Evolutionary conservation across 2,888 invertebrate species (phyloP).

Genomic region (Coenonympha glycerion): DNA sequence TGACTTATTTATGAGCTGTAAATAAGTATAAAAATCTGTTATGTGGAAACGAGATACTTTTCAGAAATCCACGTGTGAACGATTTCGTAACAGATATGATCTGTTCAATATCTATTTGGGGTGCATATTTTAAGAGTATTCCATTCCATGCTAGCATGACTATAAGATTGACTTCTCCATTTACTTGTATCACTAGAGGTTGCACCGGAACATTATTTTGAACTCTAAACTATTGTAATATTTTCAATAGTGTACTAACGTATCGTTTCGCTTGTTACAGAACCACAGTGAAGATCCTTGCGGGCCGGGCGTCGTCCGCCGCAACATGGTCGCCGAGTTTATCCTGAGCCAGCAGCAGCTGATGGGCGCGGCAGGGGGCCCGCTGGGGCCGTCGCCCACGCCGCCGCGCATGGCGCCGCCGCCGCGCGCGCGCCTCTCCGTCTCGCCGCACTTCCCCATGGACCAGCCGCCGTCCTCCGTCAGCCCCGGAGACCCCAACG

Average conservation of each 20-base stretch:
- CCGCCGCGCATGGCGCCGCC: conserved; percentile 55
- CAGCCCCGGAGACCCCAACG: conserved; percentile 47
- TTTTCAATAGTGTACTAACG: conserved; percentile 36
- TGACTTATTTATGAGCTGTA: conserved; percentile 58
- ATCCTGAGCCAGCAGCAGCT: conserved; percentile 82
- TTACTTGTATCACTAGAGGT: no score
- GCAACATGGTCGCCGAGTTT: conserved; percentile 92
- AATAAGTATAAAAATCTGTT: conserved; percentile 57
- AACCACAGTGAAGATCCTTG: conserved; percentile 66
- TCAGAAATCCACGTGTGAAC: no score
- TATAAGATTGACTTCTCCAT: no score
- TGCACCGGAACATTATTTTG: no score
- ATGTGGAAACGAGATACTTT: conserved; percentile 58
- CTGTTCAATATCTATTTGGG: no score
- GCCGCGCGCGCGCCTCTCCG: conserved; percentile 56
- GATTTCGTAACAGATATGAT: no score
- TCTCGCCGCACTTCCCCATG: conserved; percentile 67
- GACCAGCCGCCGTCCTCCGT: conserved; percentile 59
- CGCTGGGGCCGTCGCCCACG: conserved; percentile 57
- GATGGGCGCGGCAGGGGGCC: conserved; percentile 53
- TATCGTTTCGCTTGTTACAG: conserved; percentile 63
- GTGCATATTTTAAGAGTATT: no score
- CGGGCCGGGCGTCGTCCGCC: conserved; percentile 75
- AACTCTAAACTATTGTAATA: no score
- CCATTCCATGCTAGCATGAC: no score